phyloP scores from a whole-genome alignment of 2,888 invertebrate species.

The Myathropa florea region DNA sequence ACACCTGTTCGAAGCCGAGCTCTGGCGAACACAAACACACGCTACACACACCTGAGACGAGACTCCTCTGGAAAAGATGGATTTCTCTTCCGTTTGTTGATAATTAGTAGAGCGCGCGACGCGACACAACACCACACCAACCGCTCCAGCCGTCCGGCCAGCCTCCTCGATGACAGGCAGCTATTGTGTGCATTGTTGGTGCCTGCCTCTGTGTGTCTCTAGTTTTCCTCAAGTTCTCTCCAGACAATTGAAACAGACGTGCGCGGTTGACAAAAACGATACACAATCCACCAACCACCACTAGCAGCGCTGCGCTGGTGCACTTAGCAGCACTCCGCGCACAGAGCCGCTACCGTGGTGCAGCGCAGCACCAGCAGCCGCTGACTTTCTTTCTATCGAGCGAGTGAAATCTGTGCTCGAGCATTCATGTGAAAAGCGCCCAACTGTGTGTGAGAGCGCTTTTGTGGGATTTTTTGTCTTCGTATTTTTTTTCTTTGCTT shows the following conservation, averaged over 20 bases:
- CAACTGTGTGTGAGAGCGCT: conserved; percentile 58
- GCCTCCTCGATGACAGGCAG: background rate
- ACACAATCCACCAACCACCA: conserved; percentile 2
- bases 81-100: conserved; percentile 65
- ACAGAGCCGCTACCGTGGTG: conserved; percentile 42
- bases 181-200: conserved; percentile 38
- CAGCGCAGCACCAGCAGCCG: conserved; percentile 11
- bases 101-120: conserved; percentile 69
- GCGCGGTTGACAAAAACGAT: conserved; percentile 48
- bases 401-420: conserved; percentile 60
- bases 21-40: background rate
- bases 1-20: conserved; percentile 35
- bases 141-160: background rate
- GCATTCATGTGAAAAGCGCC: conserved; percentile 67
- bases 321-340: background rate
- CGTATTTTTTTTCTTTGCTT: background rate
- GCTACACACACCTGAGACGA: conserved; percentile 30
- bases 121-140: conserved; percentile 41
- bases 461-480: conserved; percentile 9
- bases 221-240: conserved; percentile 14
- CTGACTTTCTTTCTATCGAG: conserved; percentile 66
- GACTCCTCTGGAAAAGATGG: conserved; percentile 45
- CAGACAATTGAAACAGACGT: conserved; percentile 57
- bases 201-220: conserved; percentile 14
- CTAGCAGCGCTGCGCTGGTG: conserved; percentile 1